These are phyloP conservation scores for Gymnocheta viridis DNA, from an alignment of 2,888 invertebrate species.

Conservation along the genomic window DNA sequence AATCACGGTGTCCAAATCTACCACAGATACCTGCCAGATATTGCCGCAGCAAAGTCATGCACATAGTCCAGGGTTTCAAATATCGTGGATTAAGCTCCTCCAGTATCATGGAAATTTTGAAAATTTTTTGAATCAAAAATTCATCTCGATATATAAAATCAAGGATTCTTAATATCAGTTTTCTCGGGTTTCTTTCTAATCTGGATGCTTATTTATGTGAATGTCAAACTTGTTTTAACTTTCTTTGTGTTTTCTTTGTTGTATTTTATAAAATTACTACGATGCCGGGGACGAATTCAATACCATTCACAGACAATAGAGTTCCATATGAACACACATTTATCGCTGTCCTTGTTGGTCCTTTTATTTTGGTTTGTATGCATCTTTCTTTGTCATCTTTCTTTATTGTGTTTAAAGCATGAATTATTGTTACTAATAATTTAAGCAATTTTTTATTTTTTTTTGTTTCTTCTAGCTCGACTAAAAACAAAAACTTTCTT, in stretches of 20 bases:
- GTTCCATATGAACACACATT: neutral
- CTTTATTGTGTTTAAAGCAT: slow-evolving; percentile 55
- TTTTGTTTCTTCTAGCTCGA: neutral
- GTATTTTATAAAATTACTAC: neutral
- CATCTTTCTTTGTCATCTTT: slow-evolving; percentile 26
- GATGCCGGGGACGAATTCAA: neutral
- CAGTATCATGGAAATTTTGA: too few species aligned
- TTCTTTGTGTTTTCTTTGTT: neutral
- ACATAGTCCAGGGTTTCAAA: too few species aligned
- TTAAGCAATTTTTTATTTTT: slow-evolving; percentile 20
- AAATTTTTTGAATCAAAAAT: too few species aligned
- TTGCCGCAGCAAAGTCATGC: too few species aligned
- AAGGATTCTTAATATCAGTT: too few species aligned
- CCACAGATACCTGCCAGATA: too few species aligned
- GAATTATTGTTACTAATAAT: slow-evolving; percentile 59
- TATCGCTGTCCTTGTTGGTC: neutral
- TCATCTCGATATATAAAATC: too few species aligned
- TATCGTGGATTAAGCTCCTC: too few species aligned
- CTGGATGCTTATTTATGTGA: too few species aligned
- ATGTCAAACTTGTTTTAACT: too few species aligned
- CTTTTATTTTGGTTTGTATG: neutral
- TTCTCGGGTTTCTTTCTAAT: too few species aligned
- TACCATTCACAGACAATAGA: neutral
- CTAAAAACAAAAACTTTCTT: neutral
- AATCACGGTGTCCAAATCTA: too few species aligned